Conservation (phyloP, 2,113 vertebrate species). For the Acinonyx jubatus region DNA sequence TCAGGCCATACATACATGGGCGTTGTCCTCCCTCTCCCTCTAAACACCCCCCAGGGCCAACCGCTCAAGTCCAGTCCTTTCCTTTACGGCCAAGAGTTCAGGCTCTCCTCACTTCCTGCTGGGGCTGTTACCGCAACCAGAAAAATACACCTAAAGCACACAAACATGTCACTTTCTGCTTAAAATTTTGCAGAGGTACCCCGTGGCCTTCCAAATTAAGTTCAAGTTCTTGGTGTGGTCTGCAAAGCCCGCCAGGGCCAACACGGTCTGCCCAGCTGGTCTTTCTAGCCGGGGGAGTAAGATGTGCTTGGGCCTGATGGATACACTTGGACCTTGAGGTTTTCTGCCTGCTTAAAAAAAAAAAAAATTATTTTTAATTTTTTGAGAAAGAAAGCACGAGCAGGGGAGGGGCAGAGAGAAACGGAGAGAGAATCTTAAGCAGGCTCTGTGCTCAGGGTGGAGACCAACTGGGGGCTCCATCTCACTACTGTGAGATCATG, state of each 20-base stretch:
- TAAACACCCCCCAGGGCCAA: fast-evolving
- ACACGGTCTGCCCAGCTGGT: background rate
- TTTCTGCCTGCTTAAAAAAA: background rate
- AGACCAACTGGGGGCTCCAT: too few species aligned
- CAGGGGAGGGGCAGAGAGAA: too few species aligned
- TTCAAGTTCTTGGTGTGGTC: background rate
- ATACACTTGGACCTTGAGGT: background rate
- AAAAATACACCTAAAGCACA: background rate
- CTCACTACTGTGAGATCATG: too few species aligned
- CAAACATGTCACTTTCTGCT: background rate
- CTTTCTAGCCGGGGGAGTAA: background rate
- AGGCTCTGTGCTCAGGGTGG: too few species aligned
- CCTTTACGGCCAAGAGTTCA: too few species aligned
- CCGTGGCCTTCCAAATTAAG: background rate
- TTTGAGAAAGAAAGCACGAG: too few species aligned
- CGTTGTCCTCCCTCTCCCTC: fast-evolving
- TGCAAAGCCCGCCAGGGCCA: background rate
- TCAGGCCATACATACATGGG: background rate
- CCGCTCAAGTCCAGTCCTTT: background rate
- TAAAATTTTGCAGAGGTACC: background rate
- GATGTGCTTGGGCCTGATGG: background rate
- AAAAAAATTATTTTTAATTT: too few species aligned
- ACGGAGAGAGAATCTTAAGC: too few species aligned
- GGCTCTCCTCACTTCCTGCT: background rate
- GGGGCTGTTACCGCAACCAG: background rate